Percentiles rank a stretch among this genome's conserved stretches.
Evolutionary conservation across 2,113 vertebrate species (phyloP).

Genomic region (Cacatua alba): DNA sequence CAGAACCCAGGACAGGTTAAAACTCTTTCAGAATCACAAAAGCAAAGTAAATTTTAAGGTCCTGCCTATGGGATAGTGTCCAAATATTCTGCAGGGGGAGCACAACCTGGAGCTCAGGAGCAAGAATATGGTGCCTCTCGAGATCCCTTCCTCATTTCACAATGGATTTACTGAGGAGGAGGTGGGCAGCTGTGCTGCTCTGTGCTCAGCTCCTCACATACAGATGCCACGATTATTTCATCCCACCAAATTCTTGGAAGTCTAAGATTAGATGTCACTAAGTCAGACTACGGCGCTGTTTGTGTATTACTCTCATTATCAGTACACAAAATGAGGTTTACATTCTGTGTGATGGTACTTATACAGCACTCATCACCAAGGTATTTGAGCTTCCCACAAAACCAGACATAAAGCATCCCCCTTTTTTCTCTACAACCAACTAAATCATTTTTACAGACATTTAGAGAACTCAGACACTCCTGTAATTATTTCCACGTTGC

Average conservation of each 20-base stretch:
- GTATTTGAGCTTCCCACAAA: background rate
- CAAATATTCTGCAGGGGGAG: background rate
- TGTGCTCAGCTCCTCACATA: background rate
- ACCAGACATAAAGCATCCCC: background rate
- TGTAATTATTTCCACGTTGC: constrained; percentile 8
- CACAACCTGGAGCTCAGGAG: background rate
- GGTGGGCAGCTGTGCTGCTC: background rate
- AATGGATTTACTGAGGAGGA: background rate
- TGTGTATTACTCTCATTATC: background rate
- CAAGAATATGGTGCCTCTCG: background rate
- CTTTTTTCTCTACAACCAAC: background rate
- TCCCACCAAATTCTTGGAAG: background rate
- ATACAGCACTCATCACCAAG: background rate
- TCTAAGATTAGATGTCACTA: background rate
- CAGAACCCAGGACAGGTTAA: background rate
- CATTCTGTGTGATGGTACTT: background rate
- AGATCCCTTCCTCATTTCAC: background rate
- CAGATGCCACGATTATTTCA: background rate
- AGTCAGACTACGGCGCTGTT: background rate
- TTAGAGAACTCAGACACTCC: background rate
- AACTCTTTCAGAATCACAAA: background rate
- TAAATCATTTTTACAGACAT: constrained; percentile 10
- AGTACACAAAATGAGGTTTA: background rate
- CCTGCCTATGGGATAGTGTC: background rate
- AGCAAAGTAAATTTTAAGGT: background rate